These are phyloP conservation scores for Heliconius melpomene DNA, from an alignment of 1,140 invertebrate genomes.

Conservation along the genomic window DNA sequence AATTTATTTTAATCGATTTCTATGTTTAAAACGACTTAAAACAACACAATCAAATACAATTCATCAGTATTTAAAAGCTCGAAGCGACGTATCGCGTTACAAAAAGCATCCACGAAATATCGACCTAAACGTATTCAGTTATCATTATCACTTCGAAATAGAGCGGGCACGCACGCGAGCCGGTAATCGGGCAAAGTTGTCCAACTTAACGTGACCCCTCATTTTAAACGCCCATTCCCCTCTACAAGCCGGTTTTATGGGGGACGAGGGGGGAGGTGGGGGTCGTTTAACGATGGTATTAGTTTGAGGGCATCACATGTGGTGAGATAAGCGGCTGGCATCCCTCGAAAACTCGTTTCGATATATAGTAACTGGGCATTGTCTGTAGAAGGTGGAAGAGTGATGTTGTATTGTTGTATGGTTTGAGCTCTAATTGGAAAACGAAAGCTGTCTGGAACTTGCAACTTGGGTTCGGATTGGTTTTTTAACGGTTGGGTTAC, in stretches of 20 bases:
- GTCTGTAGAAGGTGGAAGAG: slow-evolving; percentile 54
- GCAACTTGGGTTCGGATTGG: not conserved
- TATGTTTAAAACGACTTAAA: not conserved
- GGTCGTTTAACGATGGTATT: slow-evolving; percentile 57
- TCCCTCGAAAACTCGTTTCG: slow-evolving; percentile 74
- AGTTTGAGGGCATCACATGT: slow-evolving; percentile 71
- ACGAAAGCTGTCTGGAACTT: not conserved
- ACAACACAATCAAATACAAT: not conserved
- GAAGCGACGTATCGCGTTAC: slow-evolving; percentile 9
- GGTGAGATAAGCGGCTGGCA: slow-evolving; percentile 72
- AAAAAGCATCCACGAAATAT: slow-evolving; percentile 29
- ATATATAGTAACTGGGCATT: slow-evolving; percentile 66
- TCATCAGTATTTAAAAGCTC: not conserved
- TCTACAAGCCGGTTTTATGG: slow-evolving; percentile 63
- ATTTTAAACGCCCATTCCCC: slow-evolving; percentile 58
- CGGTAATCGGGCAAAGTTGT: slow-evolving; percentile 71
- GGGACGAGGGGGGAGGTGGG: slow-evolving; percentile 47
- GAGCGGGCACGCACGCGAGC: slow-evolving; percentile 66
- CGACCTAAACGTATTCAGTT: slow-evolving; percentile 48
- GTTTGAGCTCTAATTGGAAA: slow-evolving; percentile 21
- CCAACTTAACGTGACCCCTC: slow-evolving; percentile 57
- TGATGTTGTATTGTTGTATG: slow-evolving; percentile 35
- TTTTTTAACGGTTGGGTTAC: not conserved
- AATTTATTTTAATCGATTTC: too few species aligned
- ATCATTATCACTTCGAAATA: slow-evolving; percentile 77